These are phyloP conservation scores for Pandemis cinnamomeana DNA, from an alignment of 2,888 invertebrate genomes.

Conservation along the genomic window DNA sequence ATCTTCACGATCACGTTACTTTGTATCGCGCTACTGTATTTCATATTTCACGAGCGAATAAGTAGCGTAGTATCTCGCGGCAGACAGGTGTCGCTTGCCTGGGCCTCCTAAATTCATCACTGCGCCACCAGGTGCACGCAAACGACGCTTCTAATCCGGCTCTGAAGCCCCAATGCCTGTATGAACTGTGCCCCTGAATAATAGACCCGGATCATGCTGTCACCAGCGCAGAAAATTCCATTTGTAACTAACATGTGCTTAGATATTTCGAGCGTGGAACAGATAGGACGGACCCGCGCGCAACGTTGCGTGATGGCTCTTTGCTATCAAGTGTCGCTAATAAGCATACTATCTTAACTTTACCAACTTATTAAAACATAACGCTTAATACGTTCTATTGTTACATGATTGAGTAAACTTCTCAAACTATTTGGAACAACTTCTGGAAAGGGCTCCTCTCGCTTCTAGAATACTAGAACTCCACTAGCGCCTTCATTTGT, in stretches of 20 bases:
- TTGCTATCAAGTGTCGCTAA: constrained; percentile 17
- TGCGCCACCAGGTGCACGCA: constrained; percentile 72
- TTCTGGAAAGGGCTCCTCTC: neutral
- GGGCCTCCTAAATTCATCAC: constrained; percentile 77
- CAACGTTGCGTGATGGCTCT: constrained; percentile 28
- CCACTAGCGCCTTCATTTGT: constrained; percentile 22
- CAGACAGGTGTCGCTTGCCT: constrained; percentile 79
- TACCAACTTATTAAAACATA: neutral
- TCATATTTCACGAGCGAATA: constrained; percentile 79
- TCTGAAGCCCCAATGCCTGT: constrained; percentile 55
- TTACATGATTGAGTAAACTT: too few relatives aligned
- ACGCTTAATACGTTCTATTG: too few relatives aligned
- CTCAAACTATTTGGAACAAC: neutral
- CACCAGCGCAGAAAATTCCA: constrained; percentile 56
- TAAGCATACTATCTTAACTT: neutral
- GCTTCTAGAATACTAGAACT: constrained; percentile 14
- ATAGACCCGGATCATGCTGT: constrained; percentile 55
- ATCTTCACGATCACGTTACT: neutral
- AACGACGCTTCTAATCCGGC: constrained; percentile 72
- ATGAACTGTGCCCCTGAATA: constrained; percentile 58
- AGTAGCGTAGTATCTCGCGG: constrained; percentile 77
- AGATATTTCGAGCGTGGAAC: constrained; percentile 46
- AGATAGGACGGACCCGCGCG: constrained; percentile 40
- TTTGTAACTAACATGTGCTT: constrained; percentile 47
- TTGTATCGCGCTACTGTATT: constrained; percentile 45